Percentiles rank a stretch among this genome's conserved stretches.
phyloP scores from a whole-genome alignment of 2,113 vertebrate genomes.

The Anser brachyrhynchus region DNA sequence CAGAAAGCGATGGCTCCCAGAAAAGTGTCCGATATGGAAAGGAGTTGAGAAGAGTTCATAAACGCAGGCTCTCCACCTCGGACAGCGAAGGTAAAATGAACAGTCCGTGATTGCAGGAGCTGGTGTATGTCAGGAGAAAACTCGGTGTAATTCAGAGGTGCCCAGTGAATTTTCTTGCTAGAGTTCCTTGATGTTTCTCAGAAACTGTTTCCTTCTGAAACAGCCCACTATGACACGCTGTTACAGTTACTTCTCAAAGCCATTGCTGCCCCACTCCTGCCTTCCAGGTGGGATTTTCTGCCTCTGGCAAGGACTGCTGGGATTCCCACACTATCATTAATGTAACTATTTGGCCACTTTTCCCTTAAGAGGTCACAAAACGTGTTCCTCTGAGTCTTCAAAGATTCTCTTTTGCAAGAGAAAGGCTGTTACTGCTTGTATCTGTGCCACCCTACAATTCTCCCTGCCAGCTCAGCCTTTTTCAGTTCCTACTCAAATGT shows the following conservation, averaged over 20 bases:
- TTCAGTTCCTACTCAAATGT: not conserved
- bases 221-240: not conserved
- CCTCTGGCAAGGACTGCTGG: not conserved
- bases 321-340: not conserved
- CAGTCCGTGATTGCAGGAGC: not conserved
- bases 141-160: not conserved
- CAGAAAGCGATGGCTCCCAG: conserved; percentile 90
- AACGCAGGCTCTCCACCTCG: conserved; percentile 89
- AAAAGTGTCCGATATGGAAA: conserved; percentile 79
- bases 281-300: not conserved
- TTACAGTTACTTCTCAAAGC: not conserved
- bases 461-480: not conserved
- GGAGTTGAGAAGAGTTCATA: conserved; percentile 79
- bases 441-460: not conserved
- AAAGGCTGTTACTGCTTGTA: not conserved
- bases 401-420: not conserved
- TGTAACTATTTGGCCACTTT: not conserved
- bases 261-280: not conserved
- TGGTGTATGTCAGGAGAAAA: not conserved
- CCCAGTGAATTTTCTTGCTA: not conserved
- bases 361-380: not conserved
- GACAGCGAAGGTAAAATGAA: conserved; percentile 89
- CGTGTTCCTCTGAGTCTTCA: accelerated
- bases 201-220: not conserved
- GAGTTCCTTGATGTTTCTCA: not conserved